These are phyloP conservation scores for Agrotis ipsilon DNA, from an alignment of 2,888 invertebrate species.

Conservation along the genomic window DNA sequence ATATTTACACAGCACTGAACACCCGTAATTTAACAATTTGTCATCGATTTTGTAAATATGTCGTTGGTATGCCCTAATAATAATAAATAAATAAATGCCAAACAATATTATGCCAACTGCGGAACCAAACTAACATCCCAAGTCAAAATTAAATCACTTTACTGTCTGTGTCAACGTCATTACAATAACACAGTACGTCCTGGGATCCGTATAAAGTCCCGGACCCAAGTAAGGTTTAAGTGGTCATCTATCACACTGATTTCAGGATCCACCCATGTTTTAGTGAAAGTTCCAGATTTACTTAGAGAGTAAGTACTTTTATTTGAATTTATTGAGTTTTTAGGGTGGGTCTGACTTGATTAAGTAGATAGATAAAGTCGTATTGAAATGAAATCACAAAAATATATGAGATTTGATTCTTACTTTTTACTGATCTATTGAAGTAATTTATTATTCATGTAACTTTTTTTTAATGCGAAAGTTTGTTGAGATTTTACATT, in stretches of 20 bases:
- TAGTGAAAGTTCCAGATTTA: constrained; percentile 38
- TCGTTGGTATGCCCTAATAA: no score
- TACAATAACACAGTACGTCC: constrained; percentile 30
- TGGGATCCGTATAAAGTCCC: constrained; percentile 27
- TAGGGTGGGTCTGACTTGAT: background rate
- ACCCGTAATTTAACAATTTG: no score
- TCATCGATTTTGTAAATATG: no score
- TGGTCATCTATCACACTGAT: constrained; percentile 51
- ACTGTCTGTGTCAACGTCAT: constrained; percentile 8
- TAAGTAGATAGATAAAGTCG: background rate
- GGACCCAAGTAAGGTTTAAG: constrained; percentile 11
- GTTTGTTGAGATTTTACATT: no score
- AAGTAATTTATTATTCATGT: no score
- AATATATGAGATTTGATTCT: no score
- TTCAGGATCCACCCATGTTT: constrained; percentile 33
- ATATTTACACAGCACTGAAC: no score
- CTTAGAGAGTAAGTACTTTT: constrained; percentile 15
- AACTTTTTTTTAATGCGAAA: no score
- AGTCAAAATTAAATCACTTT: constrained; percentile 30
- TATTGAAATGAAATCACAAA: no score
- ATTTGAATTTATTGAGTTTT: constrained; percentile 28
- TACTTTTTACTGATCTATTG: no score
- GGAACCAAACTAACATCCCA: background rate
- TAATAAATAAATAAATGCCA: no score
- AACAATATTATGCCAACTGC: no score